Evolutionary conservation across 2,888 invertebrate species (phyloP).

Genomic region (Ormyrus pomaceus): DNA sequence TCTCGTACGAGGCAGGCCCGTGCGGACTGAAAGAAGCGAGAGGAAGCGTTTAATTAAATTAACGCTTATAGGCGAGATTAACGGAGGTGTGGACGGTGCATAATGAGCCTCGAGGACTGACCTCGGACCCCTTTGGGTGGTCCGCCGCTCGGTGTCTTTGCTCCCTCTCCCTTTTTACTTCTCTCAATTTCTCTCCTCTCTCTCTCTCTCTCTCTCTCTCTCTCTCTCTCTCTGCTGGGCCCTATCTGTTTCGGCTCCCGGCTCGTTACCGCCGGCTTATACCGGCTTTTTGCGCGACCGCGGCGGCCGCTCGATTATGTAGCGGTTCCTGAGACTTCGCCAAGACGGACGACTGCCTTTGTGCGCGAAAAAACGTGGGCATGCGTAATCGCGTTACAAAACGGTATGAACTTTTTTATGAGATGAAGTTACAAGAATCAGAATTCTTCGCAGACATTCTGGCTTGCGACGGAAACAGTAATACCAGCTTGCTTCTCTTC

Average conservation of each 20-base stretch:
- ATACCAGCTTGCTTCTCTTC: too few species aligned
- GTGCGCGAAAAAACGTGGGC: too few species aligned
- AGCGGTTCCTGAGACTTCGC: conserved; percentile 68
- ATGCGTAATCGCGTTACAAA: too few species aligned
- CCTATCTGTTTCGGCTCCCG: conserved; percentile 23
- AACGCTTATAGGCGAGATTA: conserved; percentile 74
- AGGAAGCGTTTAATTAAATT: conserved; percentile 74
- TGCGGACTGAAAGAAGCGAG: conserved; percentile 61
- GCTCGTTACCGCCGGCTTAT: conserved; percentile 29
- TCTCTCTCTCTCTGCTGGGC: not conserved
- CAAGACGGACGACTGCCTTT: too few species aligned
- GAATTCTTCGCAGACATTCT: too few species aligned
- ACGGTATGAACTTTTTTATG: too few species aligned
- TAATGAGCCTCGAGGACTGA: conserved; percentile 72
- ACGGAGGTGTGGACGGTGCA: conserved; percentile 74
- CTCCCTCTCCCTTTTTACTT: conserved; percentile 2
- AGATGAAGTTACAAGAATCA: too few species aligned
- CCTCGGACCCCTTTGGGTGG: conserved; percentile 74
- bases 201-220: not conserved
- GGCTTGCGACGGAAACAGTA: too few species aligned
- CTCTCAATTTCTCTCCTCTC: not conserved
- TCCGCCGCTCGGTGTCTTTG: conserved; percentile 64
- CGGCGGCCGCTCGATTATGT: conserved; percentile 67
- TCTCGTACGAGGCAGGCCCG: conserved; percentile 36
- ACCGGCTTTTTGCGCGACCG: not conserved